Evolutionary conservation across 2,797 vertebrate genomes (phyloP).

Genomic region (Streptopelia turtur): DNA sequence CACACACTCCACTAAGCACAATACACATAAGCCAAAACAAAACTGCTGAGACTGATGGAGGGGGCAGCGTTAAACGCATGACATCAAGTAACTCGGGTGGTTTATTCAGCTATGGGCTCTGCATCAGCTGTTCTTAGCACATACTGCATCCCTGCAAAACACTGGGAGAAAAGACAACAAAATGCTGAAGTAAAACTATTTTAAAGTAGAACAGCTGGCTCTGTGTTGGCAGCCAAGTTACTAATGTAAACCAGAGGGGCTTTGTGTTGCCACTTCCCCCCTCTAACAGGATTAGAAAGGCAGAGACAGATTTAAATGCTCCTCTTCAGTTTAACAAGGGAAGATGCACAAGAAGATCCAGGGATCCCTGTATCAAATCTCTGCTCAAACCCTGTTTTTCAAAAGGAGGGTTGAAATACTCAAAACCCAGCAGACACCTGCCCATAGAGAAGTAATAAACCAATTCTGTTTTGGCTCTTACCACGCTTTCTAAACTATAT

Average conservation of each 20-base stretch:
- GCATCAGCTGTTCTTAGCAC: neutral
- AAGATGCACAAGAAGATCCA: neutral
- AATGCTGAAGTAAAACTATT: neutral
- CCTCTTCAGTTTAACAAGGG: neutral
- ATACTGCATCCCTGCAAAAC: neutral
- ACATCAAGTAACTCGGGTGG: neutral
- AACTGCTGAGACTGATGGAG: neutral
- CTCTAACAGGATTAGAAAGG: slow-evolving; percentile 26
- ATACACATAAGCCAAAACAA: neutral
- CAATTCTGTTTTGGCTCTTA: neutral
- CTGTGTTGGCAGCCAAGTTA: neutral
- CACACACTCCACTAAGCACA: neutral
- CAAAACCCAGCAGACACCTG: neutral
- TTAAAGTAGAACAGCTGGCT: slow-evolving; percentile 38
- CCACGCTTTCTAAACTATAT: neutral
- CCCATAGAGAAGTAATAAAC: neutral
- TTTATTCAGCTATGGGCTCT: neutral
- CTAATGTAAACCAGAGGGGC: neutral
- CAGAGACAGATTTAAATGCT: slow-evolving; percentile 28
- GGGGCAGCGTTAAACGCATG: neutral
- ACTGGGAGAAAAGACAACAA: neutral
- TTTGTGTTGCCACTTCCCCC: neutral
- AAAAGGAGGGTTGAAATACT: neutral
- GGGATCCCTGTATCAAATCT: neutral
- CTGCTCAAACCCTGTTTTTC: neutral